These are phyloP conservation scores for Chelmon rostratus DNA, from an alignment of 2,797 vertebrate species.

Conservation along the genomic window DNA sequence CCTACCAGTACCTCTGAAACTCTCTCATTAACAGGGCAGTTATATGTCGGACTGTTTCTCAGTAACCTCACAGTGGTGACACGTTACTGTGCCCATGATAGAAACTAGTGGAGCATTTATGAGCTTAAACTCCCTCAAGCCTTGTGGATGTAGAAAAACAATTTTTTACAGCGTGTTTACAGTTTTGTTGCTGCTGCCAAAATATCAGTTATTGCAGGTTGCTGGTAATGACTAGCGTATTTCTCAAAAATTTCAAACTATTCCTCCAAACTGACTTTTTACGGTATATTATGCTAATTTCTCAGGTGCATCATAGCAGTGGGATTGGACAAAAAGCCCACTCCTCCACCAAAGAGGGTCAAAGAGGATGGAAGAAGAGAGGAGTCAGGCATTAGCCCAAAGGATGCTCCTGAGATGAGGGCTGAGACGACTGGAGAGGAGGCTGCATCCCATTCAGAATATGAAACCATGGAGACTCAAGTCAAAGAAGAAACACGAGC, in stretches of 20 bases:
- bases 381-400: conserved; percentile 38
- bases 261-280: neutral
- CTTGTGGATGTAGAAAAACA: no score
- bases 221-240: no score
- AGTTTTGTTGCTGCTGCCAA: no score
- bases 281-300: neutral
- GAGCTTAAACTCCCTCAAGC: no score
- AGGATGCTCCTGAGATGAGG: conserved; percentile 46
- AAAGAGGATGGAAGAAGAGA: conserved; percentile 70
- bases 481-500: conserved; percentile 40
- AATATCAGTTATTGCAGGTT: no score
- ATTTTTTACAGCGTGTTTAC: no score
- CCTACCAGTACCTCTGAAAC: no score
- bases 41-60: no score
- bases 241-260: neutral
- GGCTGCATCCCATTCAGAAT: conserved; percentile 23
- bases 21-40: no score
- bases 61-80: no score
- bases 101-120: no score
- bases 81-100: no score
- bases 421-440: conserved; percentile 24
- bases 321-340: conserved; percentile 91
- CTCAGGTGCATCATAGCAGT: conserved; percentile 92
- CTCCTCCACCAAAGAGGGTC: conserved; percentile 84
- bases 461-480: conserved; percentile 40